A percentile compares a stretch with the other conserved stretches of the same genome.
phyloP scores from a whole-genome alignment of 2,888 invertebrate species.

The Netelia melanura region DNA sequence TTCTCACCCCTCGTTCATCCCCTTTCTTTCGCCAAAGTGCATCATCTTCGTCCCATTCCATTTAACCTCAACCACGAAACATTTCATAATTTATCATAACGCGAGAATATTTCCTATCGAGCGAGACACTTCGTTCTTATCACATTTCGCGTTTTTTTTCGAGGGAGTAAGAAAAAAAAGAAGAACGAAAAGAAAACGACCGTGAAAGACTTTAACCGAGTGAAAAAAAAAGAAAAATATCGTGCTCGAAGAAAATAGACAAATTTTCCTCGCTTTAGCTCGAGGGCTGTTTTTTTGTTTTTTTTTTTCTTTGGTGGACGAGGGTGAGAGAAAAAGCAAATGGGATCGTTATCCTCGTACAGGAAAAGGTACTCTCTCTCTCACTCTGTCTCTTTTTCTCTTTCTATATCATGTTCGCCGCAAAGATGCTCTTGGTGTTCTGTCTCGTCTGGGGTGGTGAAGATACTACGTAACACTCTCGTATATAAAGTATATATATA shows the following conservation, averaged over 20 bases:
- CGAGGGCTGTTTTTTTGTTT: not conserved
- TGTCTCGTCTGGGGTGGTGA: not conserved
- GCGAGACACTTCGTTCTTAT: not conserved
- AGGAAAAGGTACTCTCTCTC: constrained; percentile 38
- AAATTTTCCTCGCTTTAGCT: not conserved
- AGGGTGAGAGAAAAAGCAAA: constrained; percentile 6
- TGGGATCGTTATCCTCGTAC: constrained; percentile 31
- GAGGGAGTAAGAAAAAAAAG: not conserved
- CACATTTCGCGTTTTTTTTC: not conserved
- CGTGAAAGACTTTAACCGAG: not conserved
- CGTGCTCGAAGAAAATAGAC: not conserved
- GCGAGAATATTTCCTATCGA: constrained; percentile 5
- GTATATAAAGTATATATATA: no score
- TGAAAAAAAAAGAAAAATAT: not conserved
- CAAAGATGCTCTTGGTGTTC: not conserved
- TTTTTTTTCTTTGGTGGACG: not conserved
- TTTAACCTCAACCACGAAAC: not conserved
- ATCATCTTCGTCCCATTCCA: not conserved
- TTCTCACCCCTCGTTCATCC: constrained; percentile 6
- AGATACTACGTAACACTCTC: not conserved
- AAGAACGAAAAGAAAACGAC: not conserved
- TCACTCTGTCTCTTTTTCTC: not conserved
- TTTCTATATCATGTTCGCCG: not conserved
- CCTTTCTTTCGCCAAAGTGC: constrained; percentile 3
- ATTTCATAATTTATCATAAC: constrained; percentile 46